These are phyloP conservation scores for Nesidiocoris tenuis DNA, from an alignment of 2,888 invertebrate genomes.

Conservation along the genomic window DNA sequence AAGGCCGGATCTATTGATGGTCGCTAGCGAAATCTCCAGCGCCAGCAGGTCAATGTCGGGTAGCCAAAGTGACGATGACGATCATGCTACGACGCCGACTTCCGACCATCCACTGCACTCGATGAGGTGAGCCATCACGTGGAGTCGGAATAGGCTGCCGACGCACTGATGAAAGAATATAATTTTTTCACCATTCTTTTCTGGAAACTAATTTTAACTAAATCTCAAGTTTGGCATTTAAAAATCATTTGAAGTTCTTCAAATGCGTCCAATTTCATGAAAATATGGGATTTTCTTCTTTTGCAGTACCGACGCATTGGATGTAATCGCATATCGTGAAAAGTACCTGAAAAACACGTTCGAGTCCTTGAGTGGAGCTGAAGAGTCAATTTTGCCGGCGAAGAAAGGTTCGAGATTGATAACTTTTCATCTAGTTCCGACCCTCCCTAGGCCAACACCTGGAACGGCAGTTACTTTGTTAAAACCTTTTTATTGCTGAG, in stretches of 20 bases:
- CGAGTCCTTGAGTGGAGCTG: slow-evolving; percentile 67
- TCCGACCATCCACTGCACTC: slow-evolving; percentile 58
- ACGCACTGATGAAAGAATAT: too few species aligned
- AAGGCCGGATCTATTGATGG: slow-evolving; percentile 56
- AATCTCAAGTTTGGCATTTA: too few species aligned
- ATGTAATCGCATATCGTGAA: slow-evolving; percentile 55
- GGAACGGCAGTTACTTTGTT: too few species aligned
- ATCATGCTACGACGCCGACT: slow-evolving; percentile 74
- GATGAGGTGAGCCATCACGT: slow-evolving; percentile 39
- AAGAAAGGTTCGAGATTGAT: slow-evolving; percentile 48
- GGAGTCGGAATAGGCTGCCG: too few species aligned
- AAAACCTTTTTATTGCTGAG: too few species aligned
- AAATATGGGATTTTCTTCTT: too few species aligned
- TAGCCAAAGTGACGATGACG: slow-evolving; percentile 70
- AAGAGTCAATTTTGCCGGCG: slow-evolving; percentile 52
- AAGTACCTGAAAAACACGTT: slow-evolving; percentile 56
- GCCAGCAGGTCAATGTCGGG: slow-evolving; percentile 56
- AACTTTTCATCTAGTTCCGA: slow-evolving; percentile 3
- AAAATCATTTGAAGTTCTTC: too few species aligned
- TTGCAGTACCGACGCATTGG: slow-evolving; percentile 55
- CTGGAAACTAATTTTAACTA: too few species aligned
- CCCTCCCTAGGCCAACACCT: too few species aligned
- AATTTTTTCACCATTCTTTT: too few species aligned
- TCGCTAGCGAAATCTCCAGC: slow-evolving; percentile 49
- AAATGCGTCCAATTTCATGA: neutral